Base-by-base conservation (phyloP, 2,797 vertebrate species). In the Ciconia nigra region DNA sequence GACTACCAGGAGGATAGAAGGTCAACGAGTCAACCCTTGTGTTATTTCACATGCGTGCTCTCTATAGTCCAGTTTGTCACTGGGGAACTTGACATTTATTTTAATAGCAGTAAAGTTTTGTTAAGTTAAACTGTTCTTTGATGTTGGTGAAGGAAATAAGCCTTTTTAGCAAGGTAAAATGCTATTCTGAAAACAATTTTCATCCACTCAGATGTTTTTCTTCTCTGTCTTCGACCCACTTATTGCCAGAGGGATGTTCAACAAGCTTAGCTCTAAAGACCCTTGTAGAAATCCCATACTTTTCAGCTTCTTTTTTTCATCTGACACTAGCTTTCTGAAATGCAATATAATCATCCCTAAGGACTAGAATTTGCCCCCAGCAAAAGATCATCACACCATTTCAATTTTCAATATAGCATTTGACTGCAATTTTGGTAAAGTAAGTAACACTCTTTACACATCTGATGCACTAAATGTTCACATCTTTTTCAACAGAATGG, bases 161-260 rank as follows among this genome's bases (percentile, higher is more conserved):
- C 5, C 7, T 78, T 87, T 85, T 84, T 51, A 88, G 33, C 22
- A 58, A 80, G 13, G 49, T 77, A 61, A 91, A 95, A 87, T 80
- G 15, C 24, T 70, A 14, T 66, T 95, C 49, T 89, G 37, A 86
- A 96, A 93, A 66, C 57, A 57, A 71, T 85, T 95, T 94, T 90
- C 47, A 69, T 90, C 31, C 10, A 42, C 19, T 69, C 44, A 49
- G 37, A 47, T 70, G 19, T 22, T 59, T 92, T 87, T 59, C 35
- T 59, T 95, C 61, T 84, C 47, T 67, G 52, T 69, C 33, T 65
- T 35, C 0, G 0, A 87, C 19, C 41, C 37, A 63, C 14, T 87
- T 94, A 46, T 62, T 3, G 4, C 46, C 37, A 83, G 47, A 74
- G 31, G 14, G 11, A 1, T 83, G 28, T 41, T 87, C 46, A 88